Evolutionary conservation across 2,888 invertebrate species (phyloP).

Genomic region (Micropterix aruncella): DNA sequence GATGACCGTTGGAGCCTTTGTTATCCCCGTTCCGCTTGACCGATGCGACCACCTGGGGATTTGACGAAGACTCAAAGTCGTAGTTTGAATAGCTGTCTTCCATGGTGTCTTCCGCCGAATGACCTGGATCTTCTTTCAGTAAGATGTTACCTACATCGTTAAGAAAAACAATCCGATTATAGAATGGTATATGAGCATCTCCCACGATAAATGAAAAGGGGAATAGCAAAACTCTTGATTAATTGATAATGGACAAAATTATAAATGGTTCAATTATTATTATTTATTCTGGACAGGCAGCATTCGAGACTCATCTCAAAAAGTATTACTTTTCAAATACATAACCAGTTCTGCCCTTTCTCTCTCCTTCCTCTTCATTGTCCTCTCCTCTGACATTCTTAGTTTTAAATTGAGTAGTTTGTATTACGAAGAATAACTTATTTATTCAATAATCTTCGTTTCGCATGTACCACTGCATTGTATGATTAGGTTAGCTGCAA

Average conservation of each 20-base stretch:
- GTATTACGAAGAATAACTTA: too few species aligned
- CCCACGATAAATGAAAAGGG: too few species aligned
- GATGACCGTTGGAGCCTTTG: constrained; percentile 9
- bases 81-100: constrained; percentile 17
- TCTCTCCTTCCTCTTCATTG: neutral
- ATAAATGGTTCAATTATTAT: neutral
- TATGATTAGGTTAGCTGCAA: too few species aligned
- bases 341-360: neutral
- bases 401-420: too few species aligned
- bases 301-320: too few species aligned
- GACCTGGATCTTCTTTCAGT: constrained; percentile 25
- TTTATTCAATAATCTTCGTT: too few species aligned
- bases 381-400: too few species aligned
- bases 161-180: too few species aligned
- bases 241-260: neutral
- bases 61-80: constrained; percentile 13
- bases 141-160: constrained; percentile 36
- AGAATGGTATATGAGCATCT: too few species aligned
- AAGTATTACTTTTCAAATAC: neutral
- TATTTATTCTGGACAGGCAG: too few species aligned
- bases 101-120: constrained; percentile 16
- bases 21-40: constrained; percentile 14
- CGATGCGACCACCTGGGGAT: neutral
- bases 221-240: too few species aligned
- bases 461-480: too few species aligned